Evolutionary conservation across 2,113 vertebrate species (phyloP), one percentile per base, ranked within the genome.

Genomic region (Piprites chloris): DNA sequence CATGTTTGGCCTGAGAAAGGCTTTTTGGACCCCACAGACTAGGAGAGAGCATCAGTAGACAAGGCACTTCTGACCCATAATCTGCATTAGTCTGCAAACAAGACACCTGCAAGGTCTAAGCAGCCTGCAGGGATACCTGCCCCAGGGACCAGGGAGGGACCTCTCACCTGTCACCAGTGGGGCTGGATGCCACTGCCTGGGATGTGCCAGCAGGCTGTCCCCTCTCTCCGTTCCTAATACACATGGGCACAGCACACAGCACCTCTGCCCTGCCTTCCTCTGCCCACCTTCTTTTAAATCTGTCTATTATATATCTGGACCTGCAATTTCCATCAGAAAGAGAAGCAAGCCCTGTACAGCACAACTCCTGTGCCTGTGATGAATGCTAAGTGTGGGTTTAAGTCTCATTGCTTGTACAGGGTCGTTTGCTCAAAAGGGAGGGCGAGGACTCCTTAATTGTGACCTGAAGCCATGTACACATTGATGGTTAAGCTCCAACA

Each of bases 181-280:
- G 52, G 59, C 53, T 62, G 62, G 42, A 32, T 69, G 37, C 55
- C 44, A n/a, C 68, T 50, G 35, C 24, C 14, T n/a, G 28, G 37
- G 49, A 35, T 28, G 24, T 1, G 3, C 35, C 1, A 1, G 28
- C 28, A 46, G 19, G 27, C 42, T 1, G 1, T 30, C 35, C 27
- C 13, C n/a, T 53, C 69, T 65, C 56, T 26, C n/a, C 33, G 37
- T 30, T 75, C 55, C 63, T 47, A 8, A 8, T 7, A 76, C 33
- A 6, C 10, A 18, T 5, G 22, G 42, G 44, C 56, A 52, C 50
- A 80, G 68, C 55, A 58, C 37, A 32, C 26, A 16, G 9, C 20
- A 53, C 13, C 21, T 50, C 41, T 56, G 20, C 17, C 33, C n/a
- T 13, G 35, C 22, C 22, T 44, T 58, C 21, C 18, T 44, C 59